phyloP scores from a whole-genome alignment of 1,140 invertebrate species.

The Diorhabda elongata region DNA sequence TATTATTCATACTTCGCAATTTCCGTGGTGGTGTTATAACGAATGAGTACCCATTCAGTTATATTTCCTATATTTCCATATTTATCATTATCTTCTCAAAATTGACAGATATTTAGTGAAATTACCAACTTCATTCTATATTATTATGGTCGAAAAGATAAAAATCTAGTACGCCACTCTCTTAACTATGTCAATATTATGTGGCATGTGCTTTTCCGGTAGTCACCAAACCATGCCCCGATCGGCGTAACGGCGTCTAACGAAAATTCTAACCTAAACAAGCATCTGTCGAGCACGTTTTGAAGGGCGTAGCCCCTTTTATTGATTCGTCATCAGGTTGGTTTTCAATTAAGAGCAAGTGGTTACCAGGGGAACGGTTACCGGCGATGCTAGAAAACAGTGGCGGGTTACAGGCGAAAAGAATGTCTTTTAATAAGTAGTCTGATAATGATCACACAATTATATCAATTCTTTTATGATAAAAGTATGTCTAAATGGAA shows the following conservation, averaged over 20 bases:
- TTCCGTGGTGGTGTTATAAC: no score
- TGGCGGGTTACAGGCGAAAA: not conserved
- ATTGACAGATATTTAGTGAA: no score
- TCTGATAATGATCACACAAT: no score
- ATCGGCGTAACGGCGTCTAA: not conserved
- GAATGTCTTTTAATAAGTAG: no score
- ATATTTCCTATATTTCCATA: no score
- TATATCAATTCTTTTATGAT: no score
- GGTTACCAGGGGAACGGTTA: slow-evolving; percentile 47
- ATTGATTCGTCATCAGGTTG: slow-evolving; percentile 51
- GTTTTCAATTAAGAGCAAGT: slow-evolving; percentile 50
- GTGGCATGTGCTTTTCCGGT: not conserved
- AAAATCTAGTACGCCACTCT: not conserved
- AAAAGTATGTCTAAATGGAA: no score
- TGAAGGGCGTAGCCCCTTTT: slow-evolving; percentile 42
- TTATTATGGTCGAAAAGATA: no score
- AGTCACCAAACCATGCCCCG: not conserved
- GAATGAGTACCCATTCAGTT: no score
- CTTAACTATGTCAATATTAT: not conserved
- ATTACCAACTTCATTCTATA: no score
- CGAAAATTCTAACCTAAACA: slow-evolving; percentile 19
- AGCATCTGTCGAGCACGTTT: slow-evolving; percentile 20
- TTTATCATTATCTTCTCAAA: no score
- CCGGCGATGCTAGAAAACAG: slow-evolving; percentile 26
- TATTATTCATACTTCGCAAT: no score